phyloP scores from a whole-genome alignment of 2,797 vertebrate genomes.

The Crossoptilon crossoptilon region DNA sequence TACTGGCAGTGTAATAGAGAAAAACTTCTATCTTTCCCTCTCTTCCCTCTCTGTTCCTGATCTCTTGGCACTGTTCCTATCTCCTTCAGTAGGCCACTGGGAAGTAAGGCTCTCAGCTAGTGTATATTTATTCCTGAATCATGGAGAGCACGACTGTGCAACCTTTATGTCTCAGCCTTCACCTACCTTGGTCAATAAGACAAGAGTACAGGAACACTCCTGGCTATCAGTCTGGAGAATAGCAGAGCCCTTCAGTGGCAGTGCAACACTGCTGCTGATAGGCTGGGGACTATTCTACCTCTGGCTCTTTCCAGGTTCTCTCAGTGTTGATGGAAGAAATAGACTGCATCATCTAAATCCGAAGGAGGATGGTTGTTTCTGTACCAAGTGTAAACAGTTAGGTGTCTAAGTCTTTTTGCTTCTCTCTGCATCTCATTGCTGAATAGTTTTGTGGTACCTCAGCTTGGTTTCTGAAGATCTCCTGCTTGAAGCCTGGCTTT shows the following conservation, averaged over 20 bases:
- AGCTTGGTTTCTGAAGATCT: not conserved
- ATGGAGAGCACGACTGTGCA: rapidly evolving
- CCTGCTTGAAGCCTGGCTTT: not conserved
- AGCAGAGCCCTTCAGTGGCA: not conserved
- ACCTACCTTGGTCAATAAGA: not conserved
- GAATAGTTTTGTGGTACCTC: not conserved
- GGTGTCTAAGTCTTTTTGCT: not conserved
- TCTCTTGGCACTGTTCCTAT: not conserved
- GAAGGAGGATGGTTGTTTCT: not conserved
- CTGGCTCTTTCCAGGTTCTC: not conserved
- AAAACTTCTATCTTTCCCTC: not conserved
- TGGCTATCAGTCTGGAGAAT: not conserved
- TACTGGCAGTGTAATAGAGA: not conserved
- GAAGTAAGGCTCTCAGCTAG: not conserved
- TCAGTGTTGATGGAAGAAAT: not conserved
- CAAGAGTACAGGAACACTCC: not conserved
- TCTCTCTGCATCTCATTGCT: not conserved
- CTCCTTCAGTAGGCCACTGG: not conserved
- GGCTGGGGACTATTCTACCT: not conserved
- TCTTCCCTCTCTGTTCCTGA: not conserved
- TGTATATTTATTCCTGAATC: not conserved
- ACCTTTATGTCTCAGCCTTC: not conserved
- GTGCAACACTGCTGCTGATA: not conserved
- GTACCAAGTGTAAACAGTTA: not conserved
- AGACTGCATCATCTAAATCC: not conserved